These are phyloP conservation scores for Seriola quinqueradiata DNA, from an alignment of 2,113 vertebrate species.

Conservation along the genomic window DNA sequence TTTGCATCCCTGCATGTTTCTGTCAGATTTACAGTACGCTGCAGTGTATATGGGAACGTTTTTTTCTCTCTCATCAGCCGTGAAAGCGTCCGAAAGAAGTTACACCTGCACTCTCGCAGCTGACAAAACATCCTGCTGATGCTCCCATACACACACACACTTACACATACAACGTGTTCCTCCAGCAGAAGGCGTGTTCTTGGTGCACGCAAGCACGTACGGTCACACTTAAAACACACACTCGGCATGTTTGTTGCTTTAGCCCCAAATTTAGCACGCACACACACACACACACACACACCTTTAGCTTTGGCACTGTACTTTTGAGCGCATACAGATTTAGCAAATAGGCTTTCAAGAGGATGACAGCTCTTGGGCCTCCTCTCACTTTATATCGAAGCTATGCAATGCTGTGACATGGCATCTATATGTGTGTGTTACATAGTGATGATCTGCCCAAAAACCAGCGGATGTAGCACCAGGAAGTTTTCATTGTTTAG, in stretches of 20 bases:
- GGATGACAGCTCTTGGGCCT: slow-evolving; percentile 1
- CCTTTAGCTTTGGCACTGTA: slow-evolving; percentile 27
- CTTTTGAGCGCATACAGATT: slow-evolving; percentile 20
- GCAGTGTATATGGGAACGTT: background rate
- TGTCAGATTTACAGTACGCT: slow-evolving; percentile 10
- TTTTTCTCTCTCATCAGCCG: slow-evolving; percentile 43
- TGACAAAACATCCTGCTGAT: slow-evolving; percentile 63
- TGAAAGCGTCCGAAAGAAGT: slow-evolving; percentile 58
- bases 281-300: slow-evolving; percentile 7
- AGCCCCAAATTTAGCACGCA: slow-evolving; percentile 13
- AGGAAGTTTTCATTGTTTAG: background rate
- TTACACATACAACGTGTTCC: no score
- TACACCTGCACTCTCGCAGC: slow-evolving; percentile 57
- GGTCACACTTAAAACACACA: background rate
- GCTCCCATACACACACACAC: slow-evolving; percentile 2
- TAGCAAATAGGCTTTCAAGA: background rate
- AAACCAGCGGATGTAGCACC: background rate
- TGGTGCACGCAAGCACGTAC: no score
- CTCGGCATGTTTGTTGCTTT: slow-evolving; percentile 14
- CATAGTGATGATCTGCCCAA: background rate
- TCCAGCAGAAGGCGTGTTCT: no score
- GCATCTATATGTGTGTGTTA: slow-evolving; percentile 6
- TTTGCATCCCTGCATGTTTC: slow-evolving; percentile 32
- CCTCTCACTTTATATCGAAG: slow-evolving; percentile 7
- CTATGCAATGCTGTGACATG: background rate